Evolutionary conservation across 2,113 vertebrate genomes (phyloP).

Genomic region (Herpetotheres cachinnans): DNA sequence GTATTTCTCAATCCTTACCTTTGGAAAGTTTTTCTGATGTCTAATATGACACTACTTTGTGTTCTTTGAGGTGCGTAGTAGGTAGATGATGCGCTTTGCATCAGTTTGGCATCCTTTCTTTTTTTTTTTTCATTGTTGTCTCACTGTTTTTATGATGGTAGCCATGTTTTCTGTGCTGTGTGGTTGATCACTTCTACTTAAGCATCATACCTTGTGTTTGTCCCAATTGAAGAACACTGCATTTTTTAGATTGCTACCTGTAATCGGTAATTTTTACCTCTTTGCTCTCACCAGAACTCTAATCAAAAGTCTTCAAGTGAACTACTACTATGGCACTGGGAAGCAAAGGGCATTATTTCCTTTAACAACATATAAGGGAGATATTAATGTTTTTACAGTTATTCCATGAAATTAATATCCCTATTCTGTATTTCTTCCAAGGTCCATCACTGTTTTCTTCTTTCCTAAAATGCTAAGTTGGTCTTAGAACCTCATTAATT

Average conservation of each 20-base stretch:
- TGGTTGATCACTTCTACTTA: not conserved
- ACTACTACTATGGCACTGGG: not conserved
- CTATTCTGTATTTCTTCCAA: not conserved
- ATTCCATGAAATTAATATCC: not conserved
- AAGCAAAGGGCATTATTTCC: not conserved
- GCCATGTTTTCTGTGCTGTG: not conserved
- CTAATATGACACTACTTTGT: not conserved
- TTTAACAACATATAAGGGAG: not conserved
- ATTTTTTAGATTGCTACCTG: not conserved
- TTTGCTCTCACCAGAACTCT: not conserved
- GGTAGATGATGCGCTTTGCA: not conserved
- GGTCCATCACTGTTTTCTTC: not conserved
- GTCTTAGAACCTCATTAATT: not conserved
- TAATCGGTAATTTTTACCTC: not conserved
- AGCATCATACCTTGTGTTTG: not conserved
- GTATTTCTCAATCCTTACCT: not conserved
- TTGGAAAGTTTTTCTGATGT: not conserved
- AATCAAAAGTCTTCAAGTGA: not conserved
- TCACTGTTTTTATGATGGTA: not conserved
- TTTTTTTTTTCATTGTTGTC: not conserved
- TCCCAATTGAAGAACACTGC: rapidly evolving
- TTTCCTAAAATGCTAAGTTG: not conserved
- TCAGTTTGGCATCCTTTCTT: not conserved
- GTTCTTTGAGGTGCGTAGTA: not conserved
- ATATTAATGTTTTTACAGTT: not conserved